phyloP scores from a whole-genome alignment of 2,797 vertebrate species.

The Alca torda region DNA sequence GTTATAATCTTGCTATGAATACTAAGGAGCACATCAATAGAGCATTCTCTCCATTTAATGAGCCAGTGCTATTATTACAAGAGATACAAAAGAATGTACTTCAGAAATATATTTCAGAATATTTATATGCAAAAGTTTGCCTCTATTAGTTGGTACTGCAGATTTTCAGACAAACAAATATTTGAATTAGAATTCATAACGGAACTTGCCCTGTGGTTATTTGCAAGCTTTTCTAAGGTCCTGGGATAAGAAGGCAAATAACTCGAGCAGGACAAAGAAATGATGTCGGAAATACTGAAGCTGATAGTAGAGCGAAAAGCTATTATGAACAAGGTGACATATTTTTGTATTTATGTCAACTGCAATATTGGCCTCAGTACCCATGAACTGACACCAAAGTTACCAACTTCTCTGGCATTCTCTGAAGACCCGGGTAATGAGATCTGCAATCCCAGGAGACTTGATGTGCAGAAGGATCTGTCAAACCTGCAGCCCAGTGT shows the following conservation, averaged over 20 bases:
- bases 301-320: neutral
- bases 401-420: neutral
- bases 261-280: neutral
- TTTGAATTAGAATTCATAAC: neutral
- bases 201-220: neutral
- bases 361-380: neutral
- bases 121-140: neutral
- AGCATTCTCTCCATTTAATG: neutral
- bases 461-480: neutral
- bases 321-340: neutral
- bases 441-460: neutral
- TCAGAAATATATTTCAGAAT: neutral
- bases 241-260: neutral
- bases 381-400: neutral
- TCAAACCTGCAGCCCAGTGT: neutral
- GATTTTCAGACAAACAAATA: neutral
- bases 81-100: neutral
- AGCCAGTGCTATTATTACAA: neutral
- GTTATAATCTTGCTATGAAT: constrained; percentile 3
- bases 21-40: neutral
- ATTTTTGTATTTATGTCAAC: neutral
- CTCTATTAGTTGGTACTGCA: neutral
- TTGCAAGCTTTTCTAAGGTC: neutral
- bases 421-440: neutral
- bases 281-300: neutral